phyloP scores from a whole-genome alignment of 2,888 invertebrate species.

The Dasysyrphus tricinctus region DNA sequence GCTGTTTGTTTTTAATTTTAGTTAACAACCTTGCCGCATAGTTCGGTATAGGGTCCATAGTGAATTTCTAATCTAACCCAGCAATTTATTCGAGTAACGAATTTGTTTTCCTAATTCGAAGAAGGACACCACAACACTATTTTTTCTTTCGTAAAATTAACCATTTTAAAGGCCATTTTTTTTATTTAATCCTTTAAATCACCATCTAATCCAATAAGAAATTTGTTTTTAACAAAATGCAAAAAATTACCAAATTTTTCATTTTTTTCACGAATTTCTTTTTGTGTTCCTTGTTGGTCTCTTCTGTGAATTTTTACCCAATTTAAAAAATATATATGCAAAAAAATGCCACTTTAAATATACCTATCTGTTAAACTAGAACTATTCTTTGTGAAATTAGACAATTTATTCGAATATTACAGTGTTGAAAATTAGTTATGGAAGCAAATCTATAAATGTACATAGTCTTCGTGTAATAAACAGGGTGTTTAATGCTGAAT shows the following conservation, averaged over 20 bases:
- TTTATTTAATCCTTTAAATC: neutral
- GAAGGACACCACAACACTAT: too few species aligned
- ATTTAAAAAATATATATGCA: too few species aligned
- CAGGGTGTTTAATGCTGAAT: too few species aligned
- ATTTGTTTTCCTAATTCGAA: neutral
- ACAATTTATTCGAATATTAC: too few species aligned
- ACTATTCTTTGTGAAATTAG: too few species aligned
- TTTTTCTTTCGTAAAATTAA: too few species aligned
- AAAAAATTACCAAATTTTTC: neutral
- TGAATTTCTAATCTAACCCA: neutral
- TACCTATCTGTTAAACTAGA: too few species aligned
- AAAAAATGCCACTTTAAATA: too few species aligned
- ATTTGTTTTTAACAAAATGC: neutral
- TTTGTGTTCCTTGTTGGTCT: neutral
- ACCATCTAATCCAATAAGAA: neutral
- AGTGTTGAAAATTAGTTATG: too few species aligned
- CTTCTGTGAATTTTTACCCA: too few species aligned
- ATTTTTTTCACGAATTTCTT: neutral
- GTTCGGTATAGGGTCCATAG: neutral
- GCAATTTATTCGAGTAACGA: neutral
- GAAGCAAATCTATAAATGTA: too few species aligned
- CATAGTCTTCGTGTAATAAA: too few species aligned
- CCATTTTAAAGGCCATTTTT: neutral
- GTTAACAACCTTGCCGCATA: conserved; percentile 39
- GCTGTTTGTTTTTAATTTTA: conserved; percentile 69